Evolutionary conservation across 2,888 invertebrate species (phyloP), one percentile per base, ranked within the genome.

Genomic region (Crossocerus cetratus): DNA sequence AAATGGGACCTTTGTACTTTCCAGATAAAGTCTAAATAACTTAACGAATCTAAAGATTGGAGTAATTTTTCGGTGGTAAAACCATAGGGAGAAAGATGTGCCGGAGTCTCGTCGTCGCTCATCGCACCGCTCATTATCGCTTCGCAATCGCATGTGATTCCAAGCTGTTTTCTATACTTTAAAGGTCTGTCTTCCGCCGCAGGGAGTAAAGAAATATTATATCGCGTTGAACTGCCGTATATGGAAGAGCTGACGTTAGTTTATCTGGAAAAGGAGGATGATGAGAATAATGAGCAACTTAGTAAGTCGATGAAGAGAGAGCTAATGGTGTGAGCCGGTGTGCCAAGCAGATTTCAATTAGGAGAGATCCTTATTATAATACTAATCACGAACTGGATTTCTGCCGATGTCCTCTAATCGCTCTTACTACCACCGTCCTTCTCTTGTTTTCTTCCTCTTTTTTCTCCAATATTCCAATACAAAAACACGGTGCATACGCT

Each of bases 181-280:
- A 75, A 84, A 85, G 82, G 84, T 86, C 81, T 87, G 81, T 88
- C 86, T 86, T 86, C 82, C 87, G 86, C 82, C 80, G 80, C 87
- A 86, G 89, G 88, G 82, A 92, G 91, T 92, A 92, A 92, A 93
- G 96, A 96, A 94, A 96, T 96, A 94, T 95, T 96, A 94, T 96
- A 95, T 93, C 95, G 96, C 93, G 96, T 96, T 94, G 95, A 96
- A 94, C 95, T 96, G 93, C 96, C 96, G 92, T 95, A 96, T 94
- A 95, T 96, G 96, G 96, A 96, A 94, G 96, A 96, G 94, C 95
- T 96, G 93, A 96, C 96, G 92, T 95, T 96, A 94, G 96, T 96
- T 93, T 96, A 96, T 95, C 95, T 96, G 95, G 96, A 96, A 94
- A 95, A 96, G 95, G 94, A 94, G 92, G 92, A 91, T 88, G 91